phyloP scores from a whole-genome alignment of 2,113 vertebrate genomes.

The Oryctolagus cuniculus region DNA sequence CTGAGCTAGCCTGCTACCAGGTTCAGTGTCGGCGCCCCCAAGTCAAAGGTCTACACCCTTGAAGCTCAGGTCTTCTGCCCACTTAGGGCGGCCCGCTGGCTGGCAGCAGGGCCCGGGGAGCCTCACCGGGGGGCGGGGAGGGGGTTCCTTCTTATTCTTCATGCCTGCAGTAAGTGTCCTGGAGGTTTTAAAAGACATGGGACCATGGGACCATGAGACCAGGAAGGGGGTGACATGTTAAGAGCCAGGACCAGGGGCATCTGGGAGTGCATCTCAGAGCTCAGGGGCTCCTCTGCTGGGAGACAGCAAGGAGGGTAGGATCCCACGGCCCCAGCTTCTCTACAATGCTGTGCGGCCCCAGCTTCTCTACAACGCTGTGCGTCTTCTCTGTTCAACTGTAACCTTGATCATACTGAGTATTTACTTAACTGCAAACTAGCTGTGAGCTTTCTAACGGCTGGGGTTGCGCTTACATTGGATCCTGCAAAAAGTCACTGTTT shows the following conservation, averaged over 20 bases:
- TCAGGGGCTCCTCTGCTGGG: not conserved
- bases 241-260: not conserved
- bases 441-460: not conserved
- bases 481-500: constrained; percentile 1
- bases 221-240: not conserved
- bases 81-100: not conserved
- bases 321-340: not conserved
- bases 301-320: not conserved
- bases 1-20: not conserved
- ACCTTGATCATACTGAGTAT: not conserved
- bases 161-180: not conserved
- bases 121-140: not conserved
- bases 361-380: not conserved
- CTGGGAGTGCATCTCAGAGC: not conserved
- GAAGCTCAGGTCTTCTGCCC: not conserved
- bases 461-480: not conserved
- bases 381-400: constrained; percentile 18
- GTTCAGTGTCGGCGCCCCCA: not conserved
- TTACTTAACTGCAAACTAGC: not conserved
- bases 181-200: not conserved
- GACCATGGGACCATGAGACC: not conserved
- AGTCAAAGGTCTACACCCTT: not conserved
- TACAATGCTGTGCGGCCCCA: not conserved
- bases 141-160: not conserved
- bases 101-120: not conserved